Percentiles rank a stretch among this genome's conserved stretches.
Conservation (phyloP, 2,888 invertebrate genomes). For the Atethmia centrago region DNA sequence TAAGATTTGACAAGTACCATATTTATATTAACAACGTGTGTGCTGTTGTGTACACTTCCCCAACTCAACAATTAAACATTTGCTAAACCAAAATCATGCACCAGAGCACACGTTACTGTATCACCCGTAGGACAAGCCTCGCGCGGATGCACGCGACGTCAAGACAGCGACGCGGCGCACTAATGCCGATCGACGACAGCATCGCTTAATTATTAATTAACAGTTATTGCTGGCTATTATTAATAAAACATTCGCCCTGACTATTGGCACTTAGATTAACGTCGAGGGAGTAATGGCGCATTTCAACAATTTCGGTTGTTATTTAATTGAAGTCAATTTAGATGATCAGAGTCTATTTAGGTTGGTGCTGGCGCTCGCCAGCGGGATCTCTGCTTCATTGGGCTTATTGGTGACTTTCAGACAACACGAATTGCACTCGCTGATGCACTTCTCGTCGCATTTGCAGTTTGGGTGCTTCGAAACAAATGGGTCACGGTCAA, state of each 20-base stretch:
- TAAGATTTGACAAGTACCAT: not conserved
- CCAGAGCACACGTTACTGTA: conserved; percentile 4
- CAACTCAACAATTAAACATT: not conserved
- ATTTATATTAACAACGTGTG: conserved; percentile 5
- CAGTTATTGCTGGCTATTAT: conserved; percentile 87
- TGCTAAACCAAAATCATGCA: not conserved
- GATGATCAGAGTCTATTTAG: conserved; percentile 91
- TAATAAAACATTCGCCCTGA: conserved; percentile 90
- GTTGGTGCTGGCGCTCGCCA: conserved; percentile 90
- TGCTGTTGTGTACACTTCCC: not conserved
- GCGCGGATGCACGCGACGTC: conserved; percentile 56
- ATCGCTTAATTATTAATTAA: conserved; percentile 89
- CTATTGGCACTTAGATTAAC: conserved; percentile 91
- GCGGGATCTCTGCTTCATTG: conserved; percentile 91
- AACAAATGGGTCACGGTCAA: conserved; percentile 74
- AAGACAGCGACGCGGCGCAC: conserved; percentile 72
- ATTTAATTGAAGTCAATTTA: conserved; percentile 91
- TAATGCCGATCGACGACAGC: conserved; percentile 80
- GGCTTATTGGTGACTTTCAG: conserved; percentile 91
- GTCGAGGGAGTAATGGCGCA: conserved; percentile 90
- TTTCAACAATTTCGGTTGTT: conserved; percentile 91
- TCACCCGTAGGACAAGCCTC: not conserved
- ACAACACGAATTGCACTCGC: conserved; percentile 90
- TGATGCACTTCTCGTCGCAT: conserved; percentile 88
- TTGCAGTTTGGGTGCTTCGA: conserved; percentile 75